Evolutionary conservation across 2,888 invertebrate genomes (phyloP), one percentile per base, ranked within the genome.

Genomic region (Rotaria socialis): DNA sequence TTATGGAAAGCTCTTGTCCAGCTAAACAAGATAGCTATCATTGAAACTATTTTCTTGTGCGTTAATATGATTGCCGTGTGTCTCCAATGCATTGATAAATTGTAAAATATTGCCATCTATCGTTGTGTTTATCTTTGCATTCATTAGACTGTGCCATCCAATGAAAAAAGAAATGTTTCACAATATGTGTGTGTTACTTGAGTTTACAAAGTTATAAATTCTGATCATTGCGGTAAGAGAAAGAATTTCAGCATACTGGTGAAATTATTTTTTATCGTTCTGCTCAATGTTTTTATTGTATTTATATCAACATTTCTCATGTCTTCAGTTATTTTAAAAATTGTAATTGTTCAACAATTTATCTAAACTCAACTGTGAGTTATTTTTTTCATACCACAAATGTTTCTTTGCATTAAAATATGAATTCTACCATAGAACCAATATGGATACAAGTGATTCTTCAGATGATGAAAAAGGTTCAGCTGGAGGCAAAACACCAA

Each of bases 231-330:
- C 35, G 67, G 67, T 67, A 35, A 35, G 35, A 67, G 19, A 67
- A 67, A 19, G 16, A 67, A 67, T 67, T 67, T 67, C 67, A 67
- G 35, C 3, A 19, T 16, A 67, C 35, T 35, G 35, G 67, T 67
- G 67, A 67, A 67, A 67, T 67, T 67, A 67, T 35, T 35, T 67
- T 67, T 41, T 67, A 67, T 35, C 35, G 67, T 67, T 27, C 67
- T 67, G 35, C 35, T 67, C 35, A 35, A 35, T 67, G 16, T 67
- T 67, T 67, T 4, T 1, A 41, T 27, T 6, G 19, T 67, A 67
- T 67, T 35, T 14, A 67, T 41, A 19, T 67, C 67, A 0, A 67
- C 19, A 16, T 16, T 35, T 14, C 35, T 16, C 14, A 67, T 67
- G 67, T 41, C 1, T 0, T 67, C 16, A 6, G 14, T 16, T 67